Conservation (phyloP, 2,888 invertebrate species). For the Thysanoteuthis rhombus region DNA sequence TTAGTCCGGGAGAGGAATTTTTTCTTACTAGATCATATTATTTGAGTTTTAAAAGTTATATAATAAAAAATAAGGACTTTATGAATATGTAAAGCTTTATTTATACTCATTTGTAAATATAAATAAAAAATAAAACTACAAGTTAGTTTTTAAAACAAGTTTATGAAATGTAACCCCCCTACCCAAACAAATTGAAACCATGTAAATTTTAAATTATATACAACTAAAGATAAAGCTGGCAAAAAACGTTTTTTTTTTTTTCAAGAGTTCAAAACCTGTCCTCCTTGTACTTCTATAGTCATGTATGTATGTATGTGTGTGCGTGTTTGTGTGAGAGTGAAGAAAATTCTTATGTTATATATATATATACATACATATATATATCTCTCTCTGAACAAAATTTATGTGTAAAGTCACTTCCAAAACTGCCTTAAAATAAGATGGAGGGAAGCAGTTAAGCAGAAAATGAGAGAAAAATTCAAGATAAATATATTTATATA, state of each 20-base stretch:
- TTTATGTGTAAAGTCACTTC: neutral
- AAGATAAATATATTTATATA: too few species aligned
- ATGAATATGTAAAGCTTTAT: neutral
- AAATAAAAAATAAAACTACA: neutral
- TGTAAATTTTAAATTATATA: neutral
- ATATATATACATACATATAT: neutral
- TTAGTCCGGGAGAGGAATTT: too few species aligned
- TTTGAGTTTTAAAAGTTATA: too few species aligned
- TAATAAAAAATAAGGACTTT: too few species aligned
- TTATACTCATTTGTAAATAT: neutral
- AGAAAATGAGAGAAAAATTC: neutral
- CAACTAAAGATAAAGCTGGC: neutral
- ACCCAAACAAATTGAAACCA: neutral
- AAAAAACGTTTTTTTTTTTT: neutral
- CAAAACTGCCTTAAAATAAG: neutral
- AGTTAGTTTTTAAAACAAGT: neutral
- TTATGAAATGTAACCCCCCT: neutral
- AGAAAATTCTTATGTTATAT: too few species aligned
- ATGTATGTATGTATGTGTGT: neutral
- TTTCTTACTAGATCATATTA: too few species aligned
- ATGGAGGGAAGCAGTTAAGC: neutral
- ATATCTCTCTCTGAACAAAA: neutral
- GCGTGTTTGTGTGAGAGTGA: too few species aligned
- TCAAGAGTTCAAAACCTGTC: neutral
- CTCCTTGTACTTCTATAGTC: neutral